phyloP scores from a whole-genome alignment of 1,140 invertebrate genomes.

The Drosophila burlai region DNA sequence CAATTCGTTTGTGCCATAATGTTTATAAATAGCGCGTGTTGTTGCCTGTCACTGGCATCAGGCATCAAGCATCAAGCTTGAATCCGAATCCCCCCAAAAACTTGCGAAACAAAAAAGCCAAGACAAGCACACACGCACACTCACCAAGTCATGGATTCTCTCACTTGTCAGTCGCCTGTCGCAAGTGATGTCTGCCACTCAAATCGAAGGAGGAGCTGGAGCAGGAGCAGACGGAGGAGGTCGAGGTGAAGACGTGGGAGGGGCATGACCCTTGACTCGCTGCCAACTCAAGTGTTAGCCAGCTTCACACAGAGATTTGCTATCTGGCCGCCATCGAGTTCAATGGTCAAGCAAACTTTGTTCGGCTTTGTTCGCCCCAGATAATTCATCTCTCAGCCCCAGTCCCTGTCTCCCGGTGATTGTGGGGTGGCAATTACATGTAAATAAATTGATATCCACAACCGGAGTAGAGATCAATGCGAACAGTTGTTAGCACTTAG shows the following conservation, averaged over 20 bases:
- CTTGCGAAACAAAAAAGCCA: conserved; percentile 56
- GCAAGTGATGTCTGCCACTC: conserved; percentile 79
- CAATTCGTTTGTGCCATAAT: conserved; percentile 84
- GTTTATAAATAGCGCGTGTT: conserved; percentile 83
- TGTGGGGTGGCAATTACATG: conserved; percentile 44
- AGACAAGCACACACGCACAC: conserved; percentile 19
- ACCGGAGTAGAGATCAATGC: conserved; percentile 50
- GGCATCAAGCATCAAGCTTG: conserved; percentile 46
- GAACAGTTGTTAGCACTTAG: conserved; percentile 76
- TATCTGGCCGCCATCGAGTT: conserved; percentile 53
- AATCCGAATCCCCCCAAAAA: conserved; percentile 36
- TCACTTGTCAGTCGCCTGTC: conserved; percentile 73
- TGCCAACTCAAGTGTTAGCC: conserved; percentile 57
- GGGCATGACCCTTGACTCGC: conserved; percentile 61
- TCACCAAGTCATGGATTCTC: conserved; percentile 45
- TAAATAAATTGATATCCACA: conserved; percentile 73
- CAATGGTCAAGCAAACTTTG: conserved; percentile 72
- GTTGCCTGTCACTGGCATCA: conserved; percentile 68
- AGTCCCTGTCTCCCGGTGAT: neutral
- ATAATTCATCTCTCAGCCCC: conserved; percentile 20
- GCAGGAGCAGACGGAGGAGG: neutral
- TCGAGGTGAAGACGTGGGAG: conserved; percentile 11
- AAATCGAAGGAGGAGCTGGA: conserved; percentile 8
- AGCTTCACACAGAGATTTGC: conserved; percentile 53
- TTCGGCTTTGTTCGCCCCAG: conserved; percentile 32